Evolutionary conservation across 2,797 vertebrate genomes (phyloP), one percentile per base, ranked within the genome.

Genomic region (Myotis daubentonii): DNA sequence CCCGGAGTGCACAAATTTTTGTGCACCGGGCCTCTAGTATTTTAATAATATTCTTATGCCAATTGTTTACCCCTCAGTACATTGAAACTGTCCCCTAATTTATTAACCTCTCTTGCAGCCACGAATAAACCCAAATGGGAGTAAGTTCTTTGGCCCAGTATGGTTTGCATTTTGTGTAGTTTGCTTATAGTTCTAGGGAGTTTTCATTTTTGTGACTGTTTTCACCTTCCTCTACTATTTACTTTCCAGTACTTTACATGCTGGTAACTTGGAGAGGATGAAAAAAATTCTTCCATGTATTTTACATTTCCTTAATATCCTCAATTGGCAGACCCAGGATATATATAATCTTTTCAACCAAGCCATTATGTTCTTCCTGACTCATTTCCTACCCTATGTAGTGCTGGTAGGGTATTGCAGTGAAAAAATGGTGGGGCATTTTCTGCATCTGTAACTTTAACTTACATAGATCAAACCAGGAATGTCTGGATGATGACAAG

Each of bases 91-190:
- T 94, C 96, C 87, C 72, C 88, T 87, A 41, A 44, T 51, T 94
- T 82, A n/a, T 78, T 44, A 93, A 60, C 36, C 55, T 93, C 81
- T 95, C 89, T 97, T 97, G 82, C 66, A 83, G 84, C 93, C 83
- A 97, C 95, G 97, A 97, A 98, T 97, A 97, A 96, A 87, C 68
- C 78, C 97, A 97, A 78, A 93, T 91, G 62, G 70, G 93, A 79
- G 22, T 89, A 57, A 38, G 51, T 93, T 92, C 47, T 91, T 95
- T 89, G 33, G n/a, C 19, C 25, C 16, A 55, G 23, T 93, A 20
- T n/a, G 36, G 5, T 55, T 88, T 72, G 8, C 28, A 16, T 93
- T 92, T 13, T 89, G 22, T 33, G 89, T 87, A 91, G 68, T 85
- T 91, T 70, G 91, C 71, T 96, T 95, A 96, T 79, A 94, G 87